A percentile compares a stretch with the other conserved stretches of the same genome.
Evolutionary conservation across 1,140 invertebrate genomes (phyloP).

Genomic region (Drosophila guanche): DNA sequence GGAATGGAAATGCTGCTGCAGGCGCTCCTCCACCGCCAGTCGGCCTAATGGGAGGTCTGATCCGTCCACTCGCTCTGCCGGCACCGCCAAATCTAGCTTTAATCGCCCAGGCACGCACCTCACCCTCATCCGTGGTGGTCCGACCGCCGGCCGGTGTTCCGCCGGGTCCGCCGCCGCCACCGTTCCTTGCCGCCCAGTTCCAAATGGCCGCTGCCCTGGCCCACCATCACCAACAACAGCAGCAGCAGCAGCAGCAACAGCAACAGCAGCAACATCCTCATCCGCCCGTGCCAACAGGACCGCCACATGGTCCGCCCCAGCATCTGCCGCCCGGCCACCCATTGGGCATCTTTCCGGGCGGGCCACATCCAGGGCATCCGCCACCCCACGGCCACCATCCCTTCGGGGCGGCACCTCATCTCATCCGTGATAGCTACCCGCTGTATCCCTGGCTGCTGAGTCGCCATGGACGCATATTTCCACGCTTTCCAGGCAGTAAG

Average conservation of each 20-base stretch:
- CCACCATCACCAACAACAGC: constrained; percentile 70
- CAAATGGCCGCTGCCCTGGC: constrained; percentile 88
- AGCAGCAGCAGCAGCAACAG: constrained; percentile 83
- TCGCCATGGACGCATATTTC: constrained; percentile 94
- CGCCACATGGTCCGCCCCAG: constrained; percentile 79
- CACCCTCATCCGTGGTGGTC: constrained; percentile 63
- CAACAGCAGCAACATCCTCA: constrained; percentile 59
- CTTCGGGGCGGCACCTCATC: constrained; percentile 86
- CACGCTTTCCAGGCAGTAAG: constrained; percentile 94
- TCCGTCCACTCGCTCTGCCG: constrained; percentile 82
- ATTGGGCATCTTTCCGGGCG: constrained; percentile 79
- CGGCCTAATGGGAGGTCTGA: constrained; percentile 82
- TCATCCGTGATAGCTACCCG: constrained; percentile 92
- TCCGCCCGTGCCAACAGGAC: constrained; percentile 80
- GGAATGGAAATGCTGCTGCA: constrained; percentile 62
- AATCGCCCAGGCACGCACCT: constrained; percentile 63
- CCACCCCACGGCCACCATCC: constrained; percentile 85
- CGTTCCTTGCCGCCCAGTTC: constrained; percentile 88
- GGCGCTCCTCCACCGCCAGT: constrained; percentile 70
- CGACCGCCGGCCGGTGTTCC: constrained; percentile 61
- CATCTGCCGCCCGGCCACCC: constrained; percentile 85
- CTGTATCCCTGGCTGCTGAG: constrained; percentile 96
- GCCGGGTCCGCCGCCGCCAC: constrained; percentile 84
- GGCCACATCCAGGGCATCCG: constrained; percentile 70
- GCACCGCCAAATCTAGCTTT: constrained; percentile 70